Evolutionary conservation across 2,797 vertebrate genomes (phyloP).

Genomic region (Carcharodon carcharias): DNA sequence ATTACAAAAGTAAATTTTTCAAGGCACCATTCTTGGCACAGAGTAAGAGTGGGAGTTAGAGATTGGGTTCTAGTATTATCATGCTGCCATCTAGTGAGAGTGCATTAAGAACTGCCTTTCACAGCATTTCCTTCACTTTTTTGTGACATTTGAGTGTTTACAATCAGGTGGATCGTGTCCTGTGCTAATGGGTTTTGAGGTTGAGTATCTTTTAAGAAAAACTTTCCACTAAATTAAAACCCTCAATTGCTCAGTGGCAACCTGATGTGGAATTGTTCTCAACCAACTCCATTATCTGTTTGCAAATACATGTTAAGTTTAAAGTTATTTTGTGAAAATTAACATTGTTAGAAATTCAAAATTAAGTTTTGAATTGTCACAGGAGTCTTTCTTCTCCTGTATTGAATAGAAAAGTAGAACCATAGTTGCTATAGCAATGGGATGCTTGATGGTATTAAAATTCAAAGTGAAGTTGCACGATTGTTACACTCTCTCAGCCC

Average conservation of each 20-base stretch:
- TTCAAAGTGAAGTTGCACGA: neutral
- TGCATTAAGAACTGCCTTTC: neutral
- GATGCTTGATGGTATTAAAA: neutral
- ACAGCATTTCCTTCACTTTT: neutral
- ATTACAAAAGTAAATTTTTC: neutral
- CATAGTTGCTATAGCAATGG: neutral
- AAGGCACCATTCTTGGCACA: neutral
- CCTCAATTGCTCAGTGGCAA: neutral
- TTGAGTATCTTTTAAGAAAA: neutral
- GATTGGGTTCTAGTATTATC: neutral
- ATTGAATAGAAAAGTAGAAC: neutral
- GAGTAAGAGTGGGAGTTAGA: neutral
- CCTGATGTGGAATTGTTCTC: neutral
- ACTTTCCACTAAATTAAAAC: neutral
- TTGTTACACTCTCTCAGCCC: neutral
- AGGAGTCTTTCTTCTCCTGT: neutral
- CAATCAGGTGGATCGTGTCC: too few species aligned
- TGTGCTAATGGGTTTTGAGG: neutral
- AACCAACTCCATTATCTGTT: neutral
- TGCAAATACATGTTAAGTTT: neutral
- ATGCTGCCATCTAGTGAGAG: neutral
- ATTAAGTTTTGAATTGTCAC: neutral
- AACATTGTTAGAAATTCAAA: neutral
- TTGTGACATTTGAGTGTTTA: neutral
- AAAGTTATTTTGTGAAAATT: neutral